Conservation (phyloP, 2,797 vertebrate species). For the Lagothrix lagotricha region DNA sequence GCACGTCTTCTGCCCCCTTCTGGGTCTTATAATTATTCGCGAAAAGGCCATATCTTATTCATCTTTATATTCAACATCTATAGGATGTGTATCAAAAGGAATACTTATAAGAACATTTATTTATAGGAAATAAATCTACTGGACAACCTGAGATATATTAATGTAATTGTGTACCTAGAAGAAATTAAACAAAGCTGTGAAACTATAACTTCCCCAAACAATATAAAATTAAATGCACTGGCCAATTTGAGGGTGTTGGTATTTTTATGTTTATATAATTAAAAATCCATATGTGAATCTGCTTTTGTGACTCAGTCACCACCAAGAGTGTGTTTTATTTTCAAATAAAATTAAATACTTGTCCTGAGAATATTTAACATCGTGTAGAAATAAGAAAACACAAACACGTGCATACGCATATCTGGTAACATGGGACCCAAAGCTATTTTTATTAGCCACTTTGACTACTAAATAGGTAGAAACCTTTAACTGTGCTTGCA, state of each 20-base stretch:
- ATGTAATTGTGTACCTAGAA: not conserved
- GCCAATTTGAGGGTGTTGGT: not conserved
- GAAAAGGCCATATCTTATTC: not conserved
- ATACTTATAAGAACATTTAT: not conserved
- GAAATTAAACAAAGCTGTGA: not conserved
- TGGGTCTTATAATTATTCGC: not conserved
- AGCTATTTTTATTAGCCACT: not conserved
- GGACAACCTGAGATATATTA: not conserved
- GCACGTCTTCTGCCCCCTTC: not conserved
- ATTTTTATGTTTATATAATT: not conserved
- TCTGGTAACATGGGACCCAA: not conserved
- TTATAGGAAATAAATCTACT: not conserved
- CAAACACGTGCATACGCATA: not conserved
- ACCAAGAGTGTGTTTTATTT: not conserved
- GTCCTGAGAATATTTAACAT: not conserved
- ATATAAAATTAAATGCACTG: not conserved
- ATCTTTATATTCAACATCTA: not conserved
- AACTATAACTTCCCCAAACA: not conserved
- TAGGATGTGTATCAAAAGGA: not conserved
- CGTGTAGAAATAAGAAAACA: not conserved
- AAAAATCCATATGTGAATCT: not conserved
- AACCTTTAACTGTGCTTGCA: not conserved
- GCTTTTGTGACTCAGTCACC: not conserved
- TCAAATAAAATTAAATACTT: not conserved
- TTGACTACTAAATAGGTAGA: not conserved